phyloP scores from a whole-genome alignment of 2,113 vertebrate species.

The Ictalurus punctatus region DNA sequence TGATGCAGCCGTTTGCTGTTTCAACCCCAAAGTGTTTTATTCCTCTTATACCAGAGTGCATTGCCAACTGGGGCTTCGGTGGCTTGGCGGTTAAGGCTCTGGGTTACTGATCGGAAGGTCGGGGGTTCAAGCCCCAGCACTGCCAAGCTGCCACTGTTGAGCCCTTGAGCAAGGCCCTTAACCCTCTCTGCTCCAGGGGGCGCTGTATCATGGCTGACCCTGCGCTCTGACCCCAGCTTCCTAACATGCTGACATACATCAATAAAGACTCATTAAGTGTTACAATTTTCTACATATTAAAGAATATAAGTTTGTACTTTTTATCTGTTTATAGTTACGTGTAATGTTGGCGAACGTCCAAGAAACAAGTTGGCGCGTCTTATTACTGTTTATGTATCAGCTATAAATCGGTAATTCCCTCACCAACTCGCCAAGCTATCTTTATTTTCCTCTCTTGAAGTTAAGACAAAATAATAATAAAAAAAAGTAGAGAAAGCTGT shows the following conservation, averaged over 20 bases:
- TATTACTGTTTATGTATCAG: neutral
- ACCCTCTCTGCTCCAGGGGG: too few species aligned
- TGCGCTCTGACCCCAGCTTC: too few species aligned
- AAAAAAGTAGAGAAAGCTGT: neutral
- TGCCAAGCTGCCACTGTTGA: too few species aligned
- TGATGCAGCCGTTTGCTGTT: neutral
- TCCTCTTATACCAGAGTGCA: neutral
- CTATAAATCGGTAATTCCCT: neutral
- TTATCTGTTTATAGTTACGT: neutral
- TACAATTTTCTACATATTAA: neutral
- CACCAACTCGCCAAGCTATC: too few species aligned
- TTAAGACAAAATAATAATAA: neutral
- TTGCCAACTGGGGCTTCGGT: neutral
- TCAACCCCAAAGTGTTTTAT: neutral
- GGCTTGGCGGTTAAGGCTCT: too few species aligned
- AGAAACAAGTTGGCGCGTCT: neutral
- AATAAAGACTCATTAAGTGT: neutral
- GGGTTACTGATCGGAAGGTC: too few species aligned
- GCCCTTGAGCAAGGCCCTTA: too few species aligned
- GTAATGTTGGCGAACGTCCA: neutral
- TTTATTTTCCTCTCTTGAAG: neutral
- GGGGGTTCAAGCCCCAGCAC: too few species aligned
- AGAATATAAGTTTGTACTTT: neutral
- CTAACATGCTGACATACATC: too few species aligned
- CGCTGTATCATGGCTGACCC: too few species aligned